These are phyloP conservation scores for Trachelipus rathkii DNA, from an alignment of 1,140 invertebrate species.

Conservation along the genomic window DNA sequence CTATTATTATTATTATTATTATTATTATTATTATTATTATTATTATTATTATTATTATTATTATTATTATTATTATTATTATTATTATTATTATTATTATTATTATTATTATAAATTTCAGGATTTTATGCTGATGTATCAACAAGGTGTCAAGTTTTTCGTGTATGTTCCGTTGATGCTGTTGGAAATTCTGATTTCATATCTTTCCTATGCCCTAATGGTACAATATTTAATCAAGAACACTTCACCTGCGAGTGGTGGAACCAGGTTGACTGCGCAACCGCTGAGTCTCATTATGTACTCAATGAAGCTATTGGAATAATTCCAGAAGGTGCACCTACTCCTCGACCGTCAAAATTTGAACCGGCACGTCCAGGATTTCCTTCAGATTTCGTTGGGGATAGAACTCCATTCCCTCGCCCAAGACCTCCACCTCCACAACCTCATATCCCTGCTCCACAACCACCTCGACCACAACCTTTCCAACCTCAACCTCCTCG, in stretches of 20 bases:
- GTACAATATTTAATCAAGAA: constrained; percentile 74
- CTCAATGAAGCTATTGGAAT: constrained; percentile 47
- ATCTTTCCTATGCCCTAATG: constrained; percentile 45
- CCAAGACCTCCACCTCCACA: background rate
- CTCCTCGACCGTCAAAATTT: constrained; percentile 7
- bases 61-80: too few relatives aligned
- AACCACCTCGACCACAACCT: background rate
- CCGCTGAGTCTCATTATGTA: constrained; percentile 55
- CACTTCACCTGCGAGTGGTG: constrained; percentile 88
- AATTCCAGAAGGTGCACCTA: constrained; percentile 29
- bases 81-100: too few relatives aligned
- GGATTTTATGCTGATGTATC: constrained; percentile 49
- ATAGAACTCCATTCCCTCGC: background rate
- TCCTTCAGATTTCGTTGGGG: background rate
- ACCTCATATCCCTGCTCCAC: background rate
- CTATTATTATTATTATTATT: too few relatives aligned
- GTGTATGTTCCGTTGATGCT: constrained; percentile 45
- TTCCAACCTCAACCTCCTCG: background rate
- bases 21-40: too few relatives aligned
- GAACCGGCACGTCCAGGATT: background rate
- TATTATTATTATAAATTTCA: too few relatives aligned
- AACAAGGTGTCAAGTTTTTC: constrained; percentile 48
- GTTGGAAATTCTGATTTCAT: constrained; percentile 26
- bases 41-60: too few relatives aligned
- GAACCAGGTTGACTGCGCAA: constrained; percentile 79